Percentiles rank a stretch among this genome's conserved stretches.
Evolutionary conservation across 2,113 vertebrate genomes (phyloP).

Genomic region (Psittacus erithacus): DNA sequence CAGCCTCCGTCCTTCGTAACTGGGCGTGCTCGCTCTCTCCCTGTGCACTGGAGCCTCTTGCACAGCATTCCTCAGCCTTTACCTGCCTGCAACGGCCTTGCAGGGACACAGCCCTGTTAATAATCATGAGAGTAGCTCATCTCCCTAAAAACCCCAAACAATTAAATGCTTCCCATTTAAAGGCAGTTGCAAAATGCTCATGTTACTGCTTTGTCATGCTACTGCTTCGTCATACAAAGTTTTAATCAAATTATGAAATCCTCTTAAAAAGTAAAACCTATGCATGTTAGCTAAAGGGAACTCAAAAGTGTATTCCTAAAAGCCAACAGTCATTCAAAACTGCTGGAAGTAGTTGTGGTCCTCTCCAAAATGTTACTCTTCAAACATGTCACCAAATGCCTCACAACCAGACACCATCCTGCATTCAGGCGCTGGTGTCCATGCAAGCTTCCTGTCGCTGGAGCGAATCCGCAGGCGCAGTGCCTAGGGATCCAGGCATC

Average conservation of each 20-base stretch:
- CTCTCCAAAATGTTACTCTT: neutral
- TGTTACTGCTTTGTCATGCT: neutral
- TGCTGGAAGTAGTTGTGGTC: neutral
- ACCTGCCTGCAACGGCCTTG: slow-evolving; percentile 10
- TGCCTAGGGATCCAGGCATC: neutral
- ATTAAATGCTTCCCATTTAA: slow-evolving; percentile 22
- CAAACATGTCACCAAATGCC: neutral
- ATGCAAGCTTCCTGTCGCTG: neutral
- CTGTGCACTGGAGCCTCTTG: neutral
- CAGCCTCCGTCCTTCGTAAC: neutral
- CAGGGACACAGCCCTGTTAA: slow-evolving; percentile 10
- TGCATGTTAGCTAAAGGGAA: neutral
- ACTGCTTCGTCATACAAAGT: neutral
- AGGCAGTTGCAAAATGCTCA: neutral
- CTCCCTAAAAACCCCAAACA: slow-evolving; percentile 11
- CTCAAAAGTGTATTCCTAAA: neutral
- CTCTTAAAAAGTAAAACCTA: neutral
- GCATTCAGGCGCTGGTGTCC: neutral
- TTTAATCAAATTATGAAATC: neutral
- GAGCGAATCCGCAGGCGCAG: neutral
- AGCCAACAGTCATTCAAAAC: neutral
- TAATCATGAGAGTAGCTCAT: neutral
- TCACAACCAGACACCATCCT: neutral
- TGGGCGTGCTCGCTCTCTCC: neutral
- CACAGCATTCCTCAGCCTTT: slow-evolving; percentile 36